Evolutionary conservation across 2,113 vertebrate genomes (phyloP).

Genomic region (Odocoileus virginianus): DNA sequence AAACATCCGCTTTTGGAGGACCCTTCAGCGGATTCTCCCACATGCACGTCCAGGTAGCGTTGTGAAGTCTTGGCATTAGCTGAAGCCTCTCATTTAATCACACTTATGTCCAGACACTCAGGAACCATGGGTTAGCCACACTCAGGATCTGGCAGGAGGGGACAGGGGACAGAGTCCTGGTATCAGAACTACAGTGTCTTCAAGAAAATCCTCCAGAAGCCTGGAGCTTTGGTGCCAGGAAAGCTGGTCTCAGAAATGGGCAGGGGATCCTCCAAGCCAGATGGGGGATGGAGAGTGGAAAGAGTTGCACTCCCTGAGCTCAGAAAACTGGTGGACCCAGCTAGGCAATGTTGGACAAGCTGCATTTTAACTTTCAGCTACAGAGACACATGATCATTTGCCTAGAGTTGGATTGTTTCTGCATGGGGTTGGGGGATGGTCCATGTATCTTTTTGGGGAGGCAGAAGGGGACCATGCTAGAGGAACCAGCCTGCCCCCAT

Average conservation of each 20-base stretch:
- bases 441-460: background rate
- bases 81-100: background rate
- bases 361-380: slow-evolving; percentile 9
- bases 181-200: background rate
- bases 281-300: background rate
- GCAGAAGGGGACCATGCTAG: background rate
- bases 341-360: background rate
- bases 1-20: background rate
- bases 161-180: background rate
- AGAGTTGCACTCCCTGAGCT: background rate
- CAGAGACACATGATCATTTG: background rate
- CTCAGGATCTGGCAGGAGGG: background rate
- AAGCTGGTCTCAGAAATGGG: background rate
- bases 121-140: background rate
- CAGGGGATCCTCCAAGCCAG: background rate
- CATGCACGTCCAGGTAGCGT: background rate
- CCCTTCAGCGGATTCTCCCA: background rate
- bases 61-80: background rate
- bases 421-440: background rate
- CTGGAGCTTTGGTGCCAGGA: background rate
- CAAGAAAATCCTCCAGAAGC: background rate
- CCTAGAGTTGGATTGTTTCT: background rate
- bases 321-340: background rate
- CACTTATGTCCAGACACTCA: background rate
- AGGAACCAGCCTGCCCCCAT: background rate